phyloP scores from a whole-genome alignment of 1,140 invertebrate species.

The Trialeurodes vaporariorum region DNA sequence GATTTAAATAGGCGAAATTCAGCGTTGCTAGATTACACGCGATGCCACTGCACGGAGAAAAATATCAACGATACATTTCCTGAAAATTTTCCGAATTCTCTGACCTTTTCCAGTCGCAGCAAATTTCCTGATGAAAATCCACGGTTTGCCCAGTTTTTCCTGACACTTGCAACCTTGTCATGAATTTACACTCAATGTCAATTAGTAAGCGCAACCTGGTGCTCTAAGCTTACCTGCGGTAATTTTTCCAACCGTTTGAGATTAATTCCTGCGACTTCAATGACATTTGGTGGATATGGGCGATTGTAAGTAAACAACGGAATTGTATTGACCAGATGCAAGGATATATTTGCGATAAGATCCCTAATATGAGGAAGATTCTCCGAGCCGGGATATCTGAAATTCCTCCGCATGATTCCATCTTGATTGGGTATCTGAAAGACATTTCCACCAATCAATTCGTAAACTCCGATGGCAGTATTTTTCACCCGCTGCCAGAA shows the following conservation, averaged over 20 bases:
- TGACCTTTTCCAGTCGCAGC: no score
- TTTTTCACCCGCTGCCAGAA: constrained; percentile 34
- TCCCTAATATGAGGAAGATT: constrained; percentile 33
- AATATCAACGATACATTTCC: no score
- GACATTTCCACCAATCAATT: not conserved
- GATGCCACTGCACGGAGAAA: no score
- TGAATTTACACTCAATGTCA: no score
- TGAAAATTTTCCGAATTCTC: no score
- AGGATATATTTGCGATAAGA: constrained; percentile 31
- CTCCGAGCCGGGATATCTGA: constrained; percentile 20
- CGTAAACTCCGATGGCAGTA: constrained; percentile 7
- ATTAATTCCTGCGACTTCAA: constrained; percentile 37
- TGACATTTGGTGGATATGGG: constrained; percentile 30
- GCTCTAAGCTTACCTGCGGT: constrained; percentile 37
- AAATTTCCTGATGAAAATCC: no score
- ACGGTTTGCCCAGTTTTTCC: no score
- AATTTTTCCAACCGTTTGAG: constrained; percentile 40
- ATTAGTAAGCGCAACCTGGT: not conserved
- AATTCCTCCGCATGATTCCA: constrained; percentile 11
- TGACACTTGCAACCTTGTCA: no score
- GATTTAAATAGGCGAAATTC: no score
- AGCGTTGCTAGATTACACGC: no score
- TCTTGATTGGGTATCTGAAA: constrained; percentile 20
- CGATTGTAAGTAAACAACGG: constrained; percentile 28
- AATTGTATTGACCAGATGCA: constrained; percentile 34